These are phyloP conservation scores for Ispidina lecontei DNA, from an alignment of 2,797 vertebrate species.

Conservation along the genomic window DNA sequence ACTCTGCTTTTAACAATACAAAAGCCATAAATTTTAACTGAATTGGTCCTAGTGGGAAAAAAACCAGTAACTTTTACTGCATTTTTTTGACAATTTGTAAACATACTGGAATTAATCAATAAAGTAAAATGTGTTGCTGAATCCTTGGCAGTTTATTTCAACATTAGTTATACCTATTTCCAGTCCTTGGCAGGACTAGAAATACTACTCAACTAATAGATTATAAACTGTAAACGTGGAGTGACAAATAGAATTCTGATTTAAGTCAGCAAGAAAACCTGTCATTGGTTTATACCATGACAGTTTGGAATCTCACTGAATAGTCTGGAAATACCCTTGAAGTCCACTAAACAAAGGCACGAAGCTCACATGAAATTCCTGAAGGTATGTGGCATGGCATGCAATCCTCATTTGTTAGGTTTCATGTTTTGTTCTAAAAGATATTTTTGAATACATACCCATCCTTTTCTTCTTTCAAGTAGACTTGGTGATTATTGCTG, in stretches of 20 bases:
- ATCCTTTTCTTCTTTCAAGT: neutral
- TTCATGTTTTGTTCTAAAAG: neutral
- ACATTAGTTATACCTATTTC: too few relatives aligned
- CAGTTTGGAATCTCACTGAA: neutral
- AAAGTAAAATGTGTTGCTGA: neutral
- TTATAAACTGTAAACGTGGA: neutral
- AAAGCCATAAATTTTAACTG: neutral
- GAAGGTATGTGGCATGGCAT: neutral
- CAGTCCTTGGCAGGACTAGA: neutral
- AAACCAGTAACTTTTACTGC: neutral
- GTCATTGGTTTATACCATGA: neutral
- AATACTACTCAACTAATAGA: neutral
- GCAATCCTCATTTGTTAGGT: neutral
- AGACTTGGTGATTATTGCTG: neutral
- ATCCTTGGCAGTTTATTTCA: neutral
- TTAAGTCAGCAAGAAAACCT: neutral
- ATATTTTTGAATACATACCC: neutral
- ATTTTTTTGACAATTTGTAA: neutral
- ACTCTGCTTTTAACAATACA: neutral
- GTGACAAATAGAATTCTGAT: neutral
- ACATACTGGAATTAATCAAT: neutral
- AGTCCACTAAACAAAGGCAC: neutral
- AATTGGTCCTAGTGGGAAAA: neutral
- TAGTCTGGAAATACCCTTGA: neutral
- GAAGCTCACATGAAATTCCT: neutral